Evolutionary conservation across 2,113 vertebrate species (phyloP).

Genomic region (Synchiropus splendidus): DNA sequence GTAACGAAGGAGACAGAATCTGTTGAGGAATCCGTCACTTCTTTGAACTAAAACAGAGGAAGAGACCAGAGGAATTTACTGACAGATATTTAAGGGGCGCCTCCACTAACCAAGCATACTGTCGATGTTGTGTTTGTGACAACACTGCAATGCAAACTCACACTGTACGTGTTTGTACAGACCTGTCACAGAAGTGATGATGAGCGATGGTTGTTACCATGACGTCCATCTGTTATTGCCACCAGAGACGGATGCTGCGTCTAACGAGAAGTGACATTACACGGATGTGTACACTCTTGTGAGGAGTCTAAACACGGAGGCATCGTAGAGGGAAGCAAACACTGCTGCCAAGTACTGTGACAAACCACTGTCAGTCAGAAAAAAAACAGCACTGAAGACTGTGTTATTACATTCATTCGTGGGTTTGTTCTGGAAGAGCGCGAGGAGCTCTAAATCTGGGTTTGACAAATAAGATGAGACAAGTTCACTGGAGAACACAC

Average conservation of each 20-base stretch:
- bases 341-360: not conserved
- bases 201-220: constrained; percentile 53
- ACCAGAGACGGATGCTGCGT: constrained; percentile 43
- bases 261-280: constrained; percentile 48
- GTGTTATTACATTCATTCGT: too few relatives aligned
- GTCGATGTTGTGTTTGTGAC: constrained; percentile 25
- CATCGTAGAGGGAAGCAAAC: not conserved
- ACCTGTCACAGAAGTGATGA: constrained; percentile 44
- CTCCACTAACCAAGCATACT: constrained; percentile 34
- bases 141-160: constrained; percentile 32
- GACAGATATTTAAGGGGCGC: too few relatives aligned
- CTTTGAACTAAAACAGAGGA: too few relatives aligned
- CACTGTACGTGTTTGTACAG: constrained; percentile 14
- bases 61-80: too few relatives aligned
- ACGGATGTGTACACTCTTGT: constrained; percentile 31
- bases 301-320: constrained; percentile 10
- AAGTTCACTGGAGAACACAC: too few relatives aligned
- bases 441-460: too few relatives aligned
- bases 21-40: too few relatives aligned
- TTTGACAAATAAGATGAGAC: too few relatives aligned
- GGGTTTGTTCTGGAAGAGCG: too few relatives aligned
- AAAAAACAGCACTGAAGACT: too few relatives aligned
- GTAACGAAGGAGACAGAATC: too few relatives aligned
- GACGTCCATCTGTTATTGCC: constrained; percentile 58
- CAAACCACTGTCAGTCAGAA: too few relatives aligned